Evolutionary conservation across 2,888 invertebrate species (phyloP), one percentile per base, ranked within the genome.

Genomic region (Eucera pruinosa): DNA sequence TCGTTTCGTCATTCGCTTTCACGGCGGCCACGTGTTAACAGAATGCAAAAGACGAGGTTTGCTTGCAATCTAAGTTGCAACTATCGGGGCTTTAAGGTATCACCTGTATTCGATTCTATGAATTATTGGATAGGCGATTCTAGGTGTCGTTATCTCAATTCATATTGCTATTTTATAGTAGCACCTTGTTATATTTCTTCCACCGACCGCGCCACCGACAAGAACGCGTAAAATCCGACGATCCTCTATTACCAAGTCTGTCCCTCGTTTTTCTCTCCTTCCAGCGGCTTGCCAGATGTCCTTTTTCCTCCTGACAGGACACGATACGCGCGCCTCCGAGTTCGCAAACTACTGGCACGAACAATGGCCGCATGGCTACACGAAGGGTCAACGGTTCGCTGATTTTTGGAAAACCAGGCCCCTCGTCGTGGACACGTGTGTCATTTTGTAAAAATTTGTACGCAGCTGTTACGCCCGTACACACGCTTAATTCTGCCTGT

Each of bases 181-280:
- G n/a, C n/a, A n/a, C n/a, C n/a, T n/a, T n/a, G n/a, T n/a, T n/a
- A n/a, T n/a, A n/a, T n/a, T n/a, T n/a, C n/a, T n/a, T n/a, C n/a
- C n/a, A n/a, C n/a, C n/a, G n/a, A 30, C 4, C 6, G 30, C 30
- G 6, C 6, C 30, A 30, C 6, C 30, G 30, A 30, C 4, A 36
- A 36, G 11, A 36, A 36, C 36, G 6, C 9, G 11, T 6, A 11
- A 36, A 11, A 9, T 43, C 67, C 70, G 30, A 70, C 72, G 45
- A 72, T 68, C 70, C 78, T 69, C 78, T 72, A 48, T 57, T 62
- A 72, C 79, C 62, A 57, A 78, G 70, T 67, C 39, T 52, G 65
- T 61, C 58, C 78, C 52, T 62, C 48, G 27, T 52, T 72, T 65
- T 55, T 39, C 43, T 54, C 64, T 13, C 27, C 52, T 54, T 61